phyloP scores from a whole-genome alignment of 1,140 invertebrate species.

The Dinothrombium tinctorium region DNA sequence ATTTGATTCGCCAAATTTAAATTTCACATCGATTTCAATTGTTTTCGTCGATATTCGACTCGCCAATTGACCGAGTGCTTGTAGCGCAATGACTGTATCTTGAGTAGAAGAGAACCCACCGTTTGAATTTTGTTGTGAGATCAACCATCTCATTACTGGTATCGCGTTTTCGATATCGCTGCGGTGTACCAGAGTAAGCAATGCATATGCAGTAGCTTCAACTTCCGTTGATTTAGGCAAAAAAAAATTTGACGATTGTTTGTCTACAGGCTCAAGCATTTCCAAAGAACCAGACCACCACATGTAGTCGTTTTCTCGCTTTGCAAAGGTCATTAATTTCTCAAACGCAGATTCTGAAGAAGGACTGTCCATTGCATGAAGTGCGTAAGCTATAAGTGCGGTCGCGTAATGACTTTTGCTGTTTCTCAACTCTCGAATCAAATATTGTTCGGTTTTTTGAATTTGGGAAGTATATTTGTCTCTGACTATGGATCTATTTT shows the following conservation, averaged over 20 bases:
- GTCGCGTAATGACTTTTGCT: conserved; percentile 46
- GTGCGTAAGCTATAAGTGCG: conserved; percentile 44
- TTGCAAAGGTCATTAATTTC: conserved; percentile 36
- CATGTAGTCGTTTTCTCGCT: conserved; percentile 21
- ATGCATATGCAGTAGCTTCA: conserved; percentile 64
- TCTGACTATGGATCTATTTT: conserved; percentile 38
- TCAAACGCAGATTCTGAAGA: conserved; percentile 44
- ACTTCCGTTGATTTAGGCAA: conserved; percentile 47
- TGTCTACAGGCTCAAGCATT: neutral
- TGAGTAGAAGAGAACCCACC: conserved; percentile 52
- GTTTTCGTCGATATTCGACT: conserved; percentile 14
- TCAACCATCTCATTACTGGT: conserved; percentile 58
- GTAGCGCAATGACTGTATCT: conserved; percentile 46
- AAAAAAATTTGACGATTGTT: conserved; percentile 37
- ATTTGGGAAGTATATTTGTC: conserved; percentile 26
- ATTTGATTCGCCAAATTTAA: conserved; percentile 33
- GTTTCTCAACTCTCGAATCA: conserved; percentile 42
- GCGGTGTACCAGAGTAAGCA: conserved; percentile 20
- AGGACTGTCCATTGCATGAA: too few species aligned
- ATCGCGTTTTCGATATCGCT: conserved; percentile 38
- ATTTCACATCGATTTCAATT: conserved; percentile 28
- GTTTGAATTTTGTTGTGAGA: conserved; percentile 46
- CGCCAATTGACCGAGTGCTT: conserved; percentile 42
- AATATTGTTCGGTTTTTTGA: conserved; percentile 38
- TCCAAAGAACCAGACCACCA: conserved; percentile 8